Percentiles rank a stretch among this genome's conserved stretches.
phyloP scores from a whole-genome alignment of 2,888 invertebrate species.

The Autographa gamma region DNA sequence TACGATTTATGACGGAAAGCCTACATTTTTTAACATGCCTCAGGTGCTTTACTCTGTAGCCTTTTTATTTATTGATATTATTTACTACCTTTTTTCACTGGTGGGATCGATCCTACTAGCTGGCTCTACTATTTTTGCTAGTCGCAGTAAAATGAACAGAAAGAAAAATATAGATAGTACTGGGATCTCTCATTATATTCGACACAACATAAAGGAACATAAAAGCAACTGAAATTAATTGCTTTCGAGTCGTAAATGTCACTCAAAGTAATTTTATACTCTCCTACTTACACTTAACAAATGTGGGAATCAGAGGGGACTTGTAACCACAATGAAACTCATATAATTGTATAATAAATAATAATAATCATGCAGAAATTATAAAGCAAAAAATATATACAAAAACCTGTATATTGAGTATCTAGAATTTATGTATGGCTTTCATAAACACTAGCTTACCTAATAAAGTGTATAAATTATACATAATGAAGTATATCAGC shows the following conservation, averaged over 20 bases:
- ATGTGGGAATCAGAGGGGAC: background rate
- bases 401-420: too few relatives aligned
- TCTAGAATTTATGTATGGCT: background rate
- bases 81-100: too few relatives aligned
- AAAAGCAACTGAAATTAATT: background rate
- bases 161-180: background rate
- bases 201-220: background rate
- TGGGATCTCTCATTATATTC: background rate
- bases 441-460: background rate
- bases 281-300: background rate
- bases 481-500: background rate
- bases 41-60: too few relatives aligned
- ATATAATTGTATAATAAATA: background rate
- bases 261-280: constrained; percentile 4
- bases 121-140: too few relatives aligned
- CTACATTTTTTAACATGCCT: background rate
- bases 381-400: background rate
- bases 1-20: background rate
- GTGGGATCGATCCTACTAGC: too few relatives aligned
- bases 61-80: too few relatives aligned
- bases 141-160: too few relatives aligned
- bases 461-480: background rate
- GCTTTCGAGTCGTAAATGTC: background rate
- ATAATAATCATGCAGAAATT: background rate
- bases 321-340: background rate